phyloP scores from a whole-genome alignment of 2,113 vertebrate genomes.

The Elachura formosa region DNA sequence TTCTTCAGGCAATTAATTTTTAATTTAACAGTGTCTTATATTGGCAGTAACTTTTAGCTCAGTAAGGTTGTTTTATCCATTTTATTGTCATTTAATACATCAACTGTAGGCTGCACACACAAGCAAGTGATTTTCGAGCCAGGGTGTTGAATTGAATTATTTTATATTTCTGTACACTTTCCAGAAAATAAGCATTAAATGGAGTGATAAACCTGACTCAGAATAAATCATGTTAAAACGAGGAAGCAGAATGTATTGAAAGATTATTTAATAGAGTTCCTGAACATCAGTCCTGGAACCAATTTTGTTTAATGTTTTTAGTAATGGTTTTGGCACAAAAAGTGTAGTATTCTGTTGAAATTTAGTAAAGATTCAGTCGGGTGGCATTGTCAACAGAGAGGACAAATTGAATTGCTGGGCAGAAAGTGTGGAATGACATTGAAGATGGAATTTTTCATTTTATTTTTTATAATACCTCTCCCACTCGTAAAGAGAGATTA shows the following conservation, averaged over 20 bases:
- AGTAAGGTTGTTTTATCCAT: neutral
- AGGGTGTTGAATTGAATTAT: neutral
- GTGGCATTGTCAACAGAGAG: neutral
- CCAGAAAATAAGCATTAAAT: slow-evolving; percentile 45
- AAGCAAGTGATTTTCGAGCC: neutral
- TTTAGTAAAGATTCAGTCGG: neutral
- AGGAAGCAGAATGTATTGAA: neutral
- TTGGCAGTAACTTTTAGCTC: slow-evolving; percentile 16
- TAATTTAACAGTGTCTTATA: slow-evolving; percentile 35
- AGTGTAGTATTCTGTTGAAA: neutral
- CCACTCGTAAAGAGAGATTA: neutral
- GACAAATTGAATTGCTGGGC: neutral
- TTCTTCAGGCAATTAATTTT: slow-evolving; percentile 57
- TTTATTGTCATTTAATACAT: slow-evolving; percentile 5
- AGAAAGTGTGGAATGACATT: neutral
- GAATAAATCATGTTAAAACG: slow-evolving; percentile 15
- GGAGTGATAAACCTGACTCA: slow-evolving; percentile 20
- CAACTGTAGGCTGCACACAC: neutral
- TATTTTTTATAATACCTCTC: neutral
- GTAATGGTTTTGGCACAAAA: slow-evolving; percentile 19
- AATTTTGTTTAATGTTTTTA: slow-evolving; percentile 37
- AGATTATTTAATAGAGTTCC: slow-evolving; percentile 48
- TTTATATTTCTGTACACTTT: slow-evolving; percentile 11
- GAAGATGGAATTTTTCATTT: neutral
- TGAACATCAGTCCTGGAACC: slow-evolving; percentile 23